Evolutionary conservation across 2,888 invertebrate species (phyloP), one percentile per base, ranked within the genome.

Genomic region (Petrolisthes cinctipes): DNA sequence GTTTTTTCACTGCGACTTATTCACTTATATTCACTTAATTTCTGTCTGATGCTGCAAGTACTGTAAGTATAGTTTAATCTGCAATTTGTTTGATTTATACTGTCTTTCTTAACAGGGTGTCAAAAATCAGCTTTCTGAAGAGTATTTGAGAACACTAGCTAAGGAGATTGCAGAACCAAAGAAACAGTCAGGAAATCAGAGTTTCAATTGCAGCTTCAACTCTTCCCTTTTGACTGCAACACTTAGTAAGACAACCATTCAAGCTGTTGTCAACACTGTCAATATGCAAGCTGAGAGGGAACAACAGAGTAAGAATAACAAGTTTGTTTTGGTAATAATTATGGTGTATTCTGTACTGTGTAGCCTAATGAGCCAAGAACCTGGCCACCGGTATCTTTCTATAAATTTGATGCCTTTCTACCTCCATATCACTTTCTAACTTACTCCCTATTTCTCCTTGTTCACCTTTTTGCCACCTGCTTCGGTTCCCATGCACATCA

Each of bases 161-260:
- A 71, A 56, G 56, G 87, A 88, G 23, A 54, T 88, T 37, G 84
- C 68, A 11, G 78, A 81, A 14, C 51, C 76, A 14, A 61, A 81
- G 11, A 17, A 66, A n/a, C 80, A 81, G 51, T 61, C 20, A 0
- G n/a, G 61, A 5, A 84, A 83, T 54, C 84, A 81, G n/a, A 88
- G 86, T 82, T 75, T 82, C 53, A 86, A 88, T 75, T 80, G 71
- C 57, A 88, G 87, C 81, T 71, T 88, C 54, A 75, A 84, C 66
- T 66, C 76, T 3, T 84, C 87, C 23, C 53, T 84, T 17, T 23
- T 81, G 51, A 80, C 75, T 53, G 78, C 84, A 9, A 75, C 81
- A 20, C 81, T 88, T 20, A 84, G 80, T 75, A 88, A 83, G 61
- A 57, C 84, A 9, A 37, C 81, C 4, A 51, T 88, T 17, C 87